Conservation (phyloP, 2,888 invertebrate species). For the Agrochola lychnidis region DNA sequence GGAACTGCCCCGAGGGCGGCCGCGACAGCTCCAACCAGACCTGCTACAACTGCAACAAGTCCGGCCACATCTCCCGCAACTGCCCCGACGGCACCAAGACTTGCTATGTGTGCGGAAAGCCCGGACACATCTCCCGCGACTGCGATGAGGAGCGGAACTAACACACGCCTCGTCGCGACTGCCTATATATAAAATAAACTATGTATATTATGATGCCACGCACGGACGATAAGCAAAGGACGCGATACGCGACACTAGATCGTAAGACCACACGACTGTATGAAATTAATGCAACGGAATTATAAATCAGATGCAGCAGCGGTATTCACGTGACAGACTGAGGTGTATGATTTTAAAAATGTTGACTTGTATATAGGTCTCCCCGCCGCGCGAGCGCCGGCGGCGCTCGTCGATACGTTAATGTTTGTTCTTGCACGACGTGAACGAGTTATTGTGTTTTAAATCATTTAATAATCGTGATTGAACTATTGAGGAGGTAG, state of each 20-base stretch:
- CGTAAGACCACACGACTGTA: constrained; percentile 85
- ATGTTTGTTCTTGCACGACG: constrained; percentile 89
- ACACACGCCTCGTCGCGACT: constrained; percentile 74
- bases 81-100: constrained; percentile 96
- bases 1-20: constrained; percentile 95
- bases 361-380: constrained; percentile 89
- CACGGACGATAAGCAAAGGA: constrained; percentile 90
- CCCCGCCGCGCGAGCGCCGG: constrained; percentile 67
- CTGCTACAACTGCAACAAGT: constrained; percentile 98
- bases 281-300: constrained; percentile 87
- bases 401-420: constrained; percentile 81
- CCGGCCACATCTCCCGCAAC: constrained; percentile 97
- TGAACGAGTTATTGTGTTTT: constrained; percentile 90
- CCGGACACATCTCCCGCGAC: constrained; percentile 97
- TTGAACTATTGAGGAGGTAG: constrained; percentile 90
- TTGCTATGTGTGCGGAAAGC: constrained; percentile 98
- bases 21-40: constrained; percentile 93
- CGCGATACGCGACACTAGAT: constrained; percentile 84
- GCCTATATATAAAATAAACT: constrained; percentile 80
- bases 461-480: constrained; percentile 90
- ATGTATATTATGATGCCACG: constrained; percentile 89
- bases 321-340: constrained; percentile 76
- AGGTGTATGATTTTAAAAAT: constrained; percentile 85
- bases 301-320: constrained; percentile 85
- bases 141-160: constrained; percentile 95